These are phyloP conservation scores for Idaea aversata DNA, from an alignment of 2,888 invertebrate genomes.

Conservation along the genomic window DNA sequence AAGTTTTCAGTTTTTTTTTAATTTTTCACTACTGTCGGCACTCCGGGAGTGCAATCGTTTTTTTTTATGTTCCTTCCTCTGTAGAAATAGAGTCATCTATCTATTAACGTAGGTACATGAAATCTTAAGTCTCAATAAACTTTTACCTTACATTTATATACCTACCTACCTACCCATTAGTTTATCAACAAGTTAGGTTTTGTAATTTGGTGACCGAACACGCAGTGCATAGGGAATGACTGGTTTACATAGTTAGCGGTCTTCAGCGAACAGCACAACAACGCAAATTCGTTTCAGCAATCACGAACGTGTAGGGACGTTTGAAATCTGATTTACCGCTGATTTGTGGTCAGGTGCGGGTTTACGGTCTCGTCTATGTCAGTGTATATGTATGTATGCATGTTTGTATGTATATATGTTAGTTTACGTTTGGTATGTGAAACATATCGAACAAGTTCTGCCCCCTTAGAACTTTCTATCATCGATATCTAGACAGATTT, in stretches of 20 bases:
- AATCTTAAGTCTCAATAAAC: too few relatives aligned
- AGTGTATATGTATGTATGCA: slow-evolving; percentile 8
- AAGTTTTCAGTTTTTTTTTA: too few relatives aligned
- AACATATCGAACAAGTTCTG: too few relatives aligned
- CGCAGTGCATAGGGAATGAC: slow-evolving; percentile 16
- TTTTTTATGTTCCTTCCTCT: too few relatives aligned
- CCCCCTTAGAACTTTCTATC: too few relatives aligned
- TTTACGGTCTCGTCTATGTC: slow-evolving; percentile 29
- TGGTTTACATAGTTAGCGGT: slow-evolving; percentile 52
- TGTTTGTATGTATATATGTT: neutral
- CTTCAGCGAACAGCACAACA: slow-evolving; percentile 34
- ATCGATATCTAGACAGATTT: too few relatives aligned
- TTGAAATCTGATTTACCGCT: slow-evolving; percentile 75
- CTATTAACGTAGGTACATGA: too few relatives aligned
- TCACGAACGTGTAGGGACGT: slow-evolving; percentile 57
- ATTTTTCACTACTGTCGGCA: too few relatives aligned
- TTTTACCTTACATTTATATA: too few relatives aligned
- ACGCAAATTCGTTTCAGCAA: slow-evolving; percentile 67
- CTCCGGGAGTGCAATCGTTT: too few relatives aligned
- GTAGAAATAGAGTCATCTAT: too few relatives aligned
- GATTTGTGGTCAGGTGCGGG: slow-evolving; percentile 66
- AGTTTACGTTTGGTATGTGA: too few relatives aligned
- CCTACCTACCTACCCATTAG: neutral
- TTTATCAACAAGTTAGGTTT: slow-evolving; percentile 2
- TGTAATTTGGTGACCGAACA: slow-evolving; percentile 11